Percentiles rank a stretch among this genome's conserved stretches.
phyloP scores from a whole-genome alignment of 2,888 invertebrate species.

The Spicauda simplicius region DNA sequence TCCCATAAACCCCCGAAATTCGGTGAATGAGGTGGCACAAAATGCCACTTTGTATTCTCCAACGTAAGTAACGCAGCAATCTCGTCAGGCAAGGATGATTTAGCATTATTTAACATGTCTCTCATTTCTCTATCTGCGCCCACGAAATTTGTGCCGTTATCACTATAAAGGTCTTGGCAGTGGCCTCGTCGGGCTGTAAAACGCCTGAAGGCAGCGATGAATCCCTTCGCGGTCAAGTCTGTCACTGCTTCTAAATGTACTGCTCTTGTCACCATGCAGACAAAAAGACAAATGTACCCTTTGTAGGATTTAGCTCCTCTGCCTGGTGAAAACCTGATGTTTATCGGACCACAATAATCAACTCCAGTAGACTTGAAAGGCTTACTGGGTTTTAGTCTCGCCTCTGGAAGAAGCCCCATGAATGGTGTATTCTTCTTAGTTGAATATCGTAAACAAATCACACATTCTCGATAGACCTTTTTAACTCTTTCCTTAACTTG shows the following conservation, averaged over 20 bases:
- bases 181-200: constrained; percentile 37
- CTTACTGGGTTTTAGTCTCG: constrained; percentile 39
- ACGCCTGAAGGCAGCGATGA: constrained; percentile 41
- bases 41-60: constrained; percentile 37
- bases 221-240: too few species aligned
- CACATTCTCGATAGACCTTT: constrained; percentile 35
- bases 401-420: constrained; percentile 43
- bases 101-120: constrained; percentile 29
- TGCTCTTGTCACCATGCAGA: too few species aligned
- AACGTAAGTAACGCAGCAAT: constrained; percentile 21
- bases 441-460: constrained; percentile 36
- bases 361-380: constrained; percentile 44
- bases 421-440: constrained; percentile 14
- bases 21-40: constrained; percentile 39
- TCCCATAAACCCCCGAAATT: constrained; percentile 44
- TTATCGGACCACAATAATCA: constrained; percentile 42
- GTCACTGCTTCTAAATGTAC: too few species aligned
- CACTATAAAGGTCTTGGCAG: constrained; percentile 37
- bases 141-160: constrained; percentile 44
- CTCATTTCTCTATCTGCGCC: constrained; percentile 38
- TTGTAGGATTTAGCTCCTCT: constrained; percentile 41
- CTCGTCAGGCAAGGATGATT: constrained; percentile 28
- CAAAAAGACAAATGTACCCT: too few species aligned
- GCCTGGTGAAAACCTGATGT: constrained; percentile 42
- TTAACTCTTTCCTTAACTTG: constrained; percentile 30